A percentile compares a stretch with the other conserved stretches of the same genome.
These are phyloP conservation scores for Exephanes ischioxanthus DNA, from an alignment of 2,888 invertebrate species.

Conservation along the genomic window DNA sequence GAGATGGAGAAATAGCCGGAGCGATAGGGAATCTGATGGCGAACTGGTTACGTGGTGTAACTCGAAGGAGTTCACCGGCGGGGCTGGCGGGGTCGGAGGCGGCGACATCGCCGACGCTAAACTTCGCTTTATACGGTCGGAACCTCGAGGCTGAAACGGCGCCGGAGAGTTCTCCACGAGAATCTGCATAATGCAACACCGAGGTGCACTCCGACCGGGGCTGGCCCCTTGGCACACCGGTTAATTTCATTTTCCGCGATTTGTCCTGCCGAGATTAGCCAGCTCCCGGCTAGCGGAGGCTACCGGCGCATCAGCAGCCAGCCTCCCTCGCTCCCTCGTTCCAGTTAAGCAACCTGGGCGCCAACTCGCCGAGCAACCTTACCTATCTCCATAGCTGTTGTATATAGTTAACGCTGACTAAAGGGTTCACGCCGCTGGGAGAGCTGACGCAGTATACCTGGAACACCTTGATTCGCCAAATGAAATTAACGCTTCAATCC, in stretches of 20 bases:
- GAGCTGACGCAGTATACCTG: constrained; percentile 60
- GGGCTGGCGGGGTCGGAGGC: constrained; percentile 62
- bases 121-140: constrained; percentile 73
- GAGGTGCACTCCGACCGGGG: constrained; percentile 64
- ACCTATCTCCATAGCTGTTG: constrained; percentile 15
- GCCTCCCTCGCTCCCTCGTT: constrained; percentile 34
- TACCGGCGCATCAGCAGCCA: constrained; percentile 2
- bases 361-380: constrained; percentile 45
- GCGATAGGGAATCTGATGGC: constrained; percentile 36
- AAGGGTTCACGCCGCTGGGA: constrained; percentile 48
- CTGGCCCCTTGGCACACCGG: constrained; percentile 40
- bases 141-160: constrained; percentile 7
- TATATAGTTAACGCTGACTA: constrained; percentile 37
- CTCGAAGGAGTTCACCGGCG: constrained; percentile 72
- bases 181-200: constrained; percentile 78
- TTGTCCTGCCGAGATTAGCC: constrained; percentile 70
- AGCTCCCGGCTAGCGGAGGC: constrained; percentile 52
- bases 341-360: constrained; percentile 49
- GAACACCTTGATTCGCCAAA: constrained; percentile 63
- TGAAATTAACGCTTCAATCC: constrained; percentile 58
- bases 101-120: constrained; percentile 73
- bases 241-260: constrained; percentile 73
- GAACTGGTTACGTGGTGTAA: constrained; percentile 59
- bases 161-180: constrained; percentile 40
- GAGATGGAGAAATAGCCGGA: constrained; percentile 32